Base-by-base conservation (phyloP, 2,888 invertebrate genomes). In the Athripsodes cinereus region DNA sequence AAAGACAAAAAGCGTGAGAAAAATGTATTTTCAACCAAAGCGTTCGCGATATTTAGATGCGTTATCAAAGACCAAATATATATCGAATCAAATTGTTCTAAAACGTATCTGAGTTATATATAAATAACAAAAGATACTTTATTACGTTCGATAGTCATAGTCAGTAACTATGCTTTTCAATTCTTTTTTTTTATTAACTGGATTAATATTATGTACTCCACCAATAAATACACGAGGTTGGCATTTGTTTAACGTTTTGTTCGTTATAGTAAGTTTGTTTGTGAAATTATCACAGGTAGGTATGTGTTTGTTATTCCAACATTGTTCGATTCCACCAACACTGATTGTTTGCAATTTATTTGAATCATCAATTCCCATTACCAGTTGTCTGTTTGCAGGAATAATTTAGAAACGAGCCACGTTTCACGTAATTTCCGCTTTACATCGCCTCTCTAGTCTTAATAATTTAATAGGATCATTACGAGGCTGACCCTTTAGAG, bases 351-450 rank as follows among this genome's bases (percentile, higher is more conserved):
- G 40, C 40, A 40, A 40, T 40, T 40, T 40, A 40, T 40, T 40
- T 40, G 40, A 40, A 40, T 40, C 40, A 40, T 40, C 40, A 40
- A 40, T 40, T 40, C 40, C 40, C 40, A 40, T 40, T 40, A 40
- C 8, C 40, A 13, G n/a, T 16, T 13, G 8, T 40, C 40, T 26
- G 26, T 26, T 26, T 26, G 26, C 10, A 26, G 8, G 40, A 16
- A 40, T 40, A 40, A 40, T 40, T 40, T 8, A 40, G 8, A 40
- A 40, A 16, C 40, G 40, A 16, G 40, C 40, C 40, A 40, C 40
- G 40, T 40, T 40, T 40, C 40, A 16, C 13, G 40, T 40, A 13
- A 40, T 40, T 40, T 40, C 40, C 40, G 40, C 16, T 40, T 40
- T 40, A 40, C 40, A 40, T 40, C 40, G 40, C 40, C 13, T 13